Evolutionary conservation across 2,888 invertebrate species (phyloP), one percentile per base, ranked within the genome.

Genomic region (Drosophila mercatorum): DNA sequence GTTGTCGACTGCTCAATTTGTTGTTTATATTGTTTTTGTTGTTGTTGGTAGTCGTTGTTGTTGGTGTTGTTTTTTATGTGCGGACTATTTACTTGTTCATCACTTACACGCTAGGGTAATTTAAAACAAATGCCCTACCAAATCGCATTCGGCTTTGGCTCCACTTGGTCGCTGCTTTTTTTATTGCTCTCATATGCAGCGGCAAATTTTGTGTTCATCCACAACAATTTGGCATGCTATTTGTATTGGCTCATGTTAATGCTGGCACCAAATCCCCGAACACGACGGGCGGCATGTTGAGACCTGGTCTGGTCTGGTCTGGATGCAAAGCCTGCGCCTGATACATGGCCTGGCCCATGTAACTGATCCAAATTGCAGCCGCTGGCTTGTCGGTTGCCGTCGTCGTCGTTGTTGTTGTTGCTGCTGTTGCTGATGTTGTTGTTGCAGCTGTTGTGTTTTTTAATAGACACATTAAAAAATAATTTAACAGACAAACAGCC

Each of bases 31-130:
- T 65, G 47, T 58, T 63, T 57, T 66, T 52, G 41, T 47, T 69
- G 47, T 46, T 65, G 41, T 40, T 67, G 59, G 17, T 52, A 8
- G 47, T 49, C 12, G 49, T 14, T 26, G 17, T 43, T 61, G 41
- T 40, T 67, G 60, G n/a, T 26, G 51, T n/a, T 17, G 17, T 43
- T 63, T 65, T 72, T 67, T 74, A 70, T 78, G 78, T 78, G 46
- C 55, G 69, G 58, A 81, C 61, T 78, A 74, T 79, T 78, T 75
- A 81, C 81, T 81, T 75, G 87, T 80, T 88, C 84, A 85, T 85
- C 90, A 90, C 90, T 90, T 90, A 88, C 87, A 90, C 83, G 90
- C 89, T 78, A 90, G 87, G 81, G 84, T 90, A 89, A 85, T 85
- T 85, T 85, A 83, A 85, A 85, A 88, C 90, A 90, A 84, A 90